Evolutionary conservation across 2,113 vertebrate species (phyloP), one percentile per base, ranked within the genome.

Genomic region (Prunella fulvescens): DNA sequence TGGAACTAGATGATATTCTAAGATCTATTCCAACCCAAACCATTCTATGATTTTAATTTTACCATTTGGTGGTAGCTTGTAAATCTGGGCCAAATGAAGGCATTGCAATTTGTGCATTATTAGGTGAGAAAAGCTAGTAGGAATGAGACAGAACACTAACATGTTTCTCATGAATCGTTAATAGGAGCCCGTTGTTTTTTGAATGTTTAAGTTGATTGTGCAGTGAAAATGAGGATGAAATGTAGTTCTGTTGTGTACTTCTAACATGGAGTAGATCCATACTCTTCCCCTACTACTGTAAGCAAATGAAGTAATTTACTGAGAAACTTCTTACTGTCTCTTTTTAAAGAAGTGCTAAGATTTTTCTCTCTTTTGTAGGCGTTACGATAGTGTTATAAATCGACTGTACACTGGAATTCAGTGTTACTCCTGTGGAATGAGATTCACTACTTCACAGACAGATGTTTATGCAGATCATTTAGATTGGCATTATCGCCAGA

Each of bases 401-500:
- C 98, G 98, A 69, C 97, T 99, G 19, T 99, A 99, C 97, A 99
- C 99, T 61, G 99, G 99, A 81, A 99, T 99, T 97, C 99, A 99
- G 98, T 99, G 99, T 97, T 99, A 99, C 45, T 99, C 99, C 2
- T 99, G 99, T 96, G 99, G 99, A 92, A 99, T 99, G 99, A 98
- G 99, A 79, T 99, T 99, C 97, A 99, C 99, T 9, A 96, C 98
- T 15, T 98, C 99, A 26, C 99, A 99, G 96, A 99, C 99, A 9
- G 99, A 99, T 94, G 98, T 99, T 70, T 99, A 99, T 60, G 99
- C 99, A 0, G 99, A 99, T 97, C 99, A 99, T 92, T 98, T 99
- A 97, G 99, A 99, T 81, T 99, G 99, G 99, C 99, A 99, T 98
- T 99, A 99, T 95, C 98, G 99, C 22, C 99, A 99, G 98, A 99